Percentiles rank a stretch among this genome's conserved stretches.
phyloP scores from a whole-genome alignment of 2,797 vertebrate species.

The Vireo griseus region DNA sequence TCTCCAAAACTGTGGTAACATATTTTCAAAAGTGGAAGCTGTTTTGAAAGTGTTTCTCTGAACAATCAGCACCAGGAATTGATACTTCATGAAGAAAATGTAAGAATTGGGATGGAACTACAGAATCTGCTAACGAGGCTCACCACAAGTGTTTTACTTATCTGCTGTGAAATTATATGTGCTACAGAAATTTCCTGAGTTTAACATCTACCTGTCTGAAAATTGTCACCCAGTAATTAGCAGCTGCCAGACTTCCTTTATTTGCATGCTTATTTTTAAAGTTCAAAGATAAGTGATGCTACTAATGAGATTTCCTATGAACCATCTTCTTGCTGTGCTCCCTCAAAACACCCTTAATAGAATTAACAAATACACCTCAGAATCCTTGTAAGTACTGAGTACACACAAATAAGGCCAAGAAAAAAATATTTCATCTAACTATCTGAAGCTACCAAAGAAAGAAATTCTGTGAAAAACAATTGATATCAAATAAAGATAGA shows the following conservation, averaged over 20 bases:
- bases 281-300: not conserved
- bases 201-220: not conserved
- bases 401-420: not conserved
- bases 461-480: not conserved
- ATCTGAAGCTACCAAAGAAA: not conserved
- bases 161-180: not conserved
- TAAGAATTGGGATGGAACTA: not conserved
- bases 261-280: not conserved
- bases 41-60: not conserved
- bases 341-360: not conserved
- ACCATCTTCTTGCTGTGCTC: not conserved
- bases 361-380: not conserved
- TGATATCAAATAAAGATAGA: not conserved
- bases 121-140: not conserved
- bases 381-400: not conserved
- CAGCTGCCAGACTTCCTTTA: not conserved
- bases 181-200: not conserved
- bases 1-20: not conserved
- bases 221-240: not conserved
- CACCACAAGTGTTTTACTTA: not conserved
- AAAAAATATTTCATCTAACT: not conserved
- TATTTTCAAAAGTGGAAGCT: not conserved
- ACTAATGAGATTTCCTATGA: not conserved
- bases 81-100: not conserved
- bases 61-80: not conserved